Evolutionary conservation across 2,888 invertebrate species (phyloP).

Genomic region (Plagiodera versicolora): DNA sequence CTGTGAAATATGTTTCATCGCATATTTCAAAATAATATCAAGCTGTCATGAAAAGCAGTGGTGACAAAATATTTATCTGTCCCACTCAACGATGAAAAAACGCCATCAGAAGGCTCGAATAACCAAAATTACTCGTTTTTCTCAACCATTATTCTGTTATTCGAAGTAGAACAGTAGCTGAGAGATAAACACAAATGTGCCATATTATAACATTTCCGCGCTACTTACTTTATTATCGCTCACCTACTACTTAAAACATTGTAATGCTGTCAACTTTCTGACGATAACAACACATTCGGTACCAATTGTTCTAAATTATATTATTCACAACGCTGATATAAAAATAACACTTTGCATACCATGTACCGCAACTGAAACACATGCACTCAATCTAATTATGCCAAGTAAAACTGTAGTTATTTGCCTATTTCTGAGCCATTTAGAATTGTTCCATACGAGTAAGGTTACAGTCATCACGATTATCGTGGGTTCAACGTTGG

Average conservation of each 20-base stretch:
- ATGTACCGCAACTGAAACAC: background rate
- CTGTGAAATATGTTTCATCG: too few relatives aligned
- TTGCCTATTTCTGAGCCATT: constrained; percentile 15
- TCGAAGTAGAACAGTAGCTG: background rate
- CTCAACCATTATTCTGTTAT: too few relatives aligned
- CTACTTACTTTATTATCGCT: constrained; percentile 14
- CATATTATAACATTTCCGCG: constrained; percentile 17
- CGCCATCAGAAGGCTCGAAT: too few relatives aligned
- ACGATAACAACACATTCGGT: background rate
- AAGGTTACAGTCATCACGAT: constrained; percentile 35
- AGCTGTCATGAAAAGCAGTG: too few relatives aligned
- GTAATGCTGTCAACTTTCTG: constrained; percentile 1
- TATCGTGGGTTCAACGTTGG: constrained; percentile 31
- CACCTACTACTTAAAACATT: background rate
- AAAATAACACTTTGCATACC: background rate
- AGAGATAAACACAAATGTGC: constrained; percentile 10
- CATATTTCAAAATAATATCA: too few relatives aligned
- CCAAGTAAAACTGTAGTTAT: background rate
- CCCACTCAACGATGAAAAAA: too few relatives aligned
- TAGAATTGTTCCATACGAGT: constrained; percentile 28
- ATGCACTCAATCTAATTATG: constrained; percentile 3
- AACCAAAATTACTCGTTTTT: too few relatives aligned
- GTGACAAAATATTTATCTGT: too few relatives aligned
- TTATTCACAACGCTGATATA: background rate
- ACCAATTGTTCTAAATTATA: background rate